Conservation (phyloP, 2,888 invertebrate genomes). For the Melinaea menophilus region DNA sequence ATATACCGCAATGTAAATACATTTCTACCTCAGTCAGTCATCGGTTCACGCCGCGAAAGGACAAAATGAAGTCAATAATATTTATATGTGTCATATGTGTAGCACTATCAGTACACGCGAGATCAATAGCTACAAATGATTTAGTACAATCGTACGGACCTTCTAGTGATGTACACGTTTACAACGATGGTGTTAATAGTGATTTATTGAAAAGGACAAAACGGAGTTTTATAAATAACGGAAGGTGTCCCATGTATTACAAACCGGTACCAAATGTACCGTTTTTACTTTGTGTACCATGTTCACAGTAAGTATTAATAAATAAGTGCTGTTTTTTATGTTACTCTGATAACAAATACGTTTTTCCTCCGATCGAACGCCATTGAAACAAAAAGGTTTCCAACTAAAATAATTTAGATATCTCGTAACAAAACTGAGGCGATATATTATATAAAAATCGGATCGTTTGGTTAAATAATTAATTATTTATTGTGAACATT, state of each 20-base stretch:
- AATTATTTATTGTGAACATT: no score
- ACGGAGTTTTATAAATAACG: constrained; percentile 7
- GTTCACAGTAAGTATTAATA: constrained; percentile 8
- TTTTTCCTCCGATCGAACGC: no score
- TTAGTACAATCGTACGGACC: not conserved
- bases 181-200: not conserved
- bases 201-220: constrained; percentile 1
- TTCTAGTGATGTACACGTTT: not conserved
- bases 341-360: not conserved
- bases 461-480: no score
- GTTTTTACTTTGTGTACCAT: constrained; percentile 8
- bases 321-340: constrained; percentile 4
- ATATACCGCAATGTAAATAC: constrained; percentile 3
- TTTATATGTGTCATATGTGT: constrained; percentile 11
- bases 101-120: not conserved
- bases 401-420: no score
- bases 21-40: constrained; percentile 6
- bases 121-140: not conserved
- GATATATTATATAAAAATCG: no score
- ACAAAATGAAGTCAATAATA: constrained; percentile 11
- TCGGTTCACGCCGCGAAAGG: constrained; percentile 5
- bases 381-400: no score
- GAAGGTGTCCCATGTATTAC: constrained; percentile 3
- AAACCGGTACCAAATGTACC: constrained; percentile 5
- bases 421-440: no score